Evolutionary conservation across 1,140 invertebrate species (phyloP).

Genomic region (Bombus terrestris): DNA sequence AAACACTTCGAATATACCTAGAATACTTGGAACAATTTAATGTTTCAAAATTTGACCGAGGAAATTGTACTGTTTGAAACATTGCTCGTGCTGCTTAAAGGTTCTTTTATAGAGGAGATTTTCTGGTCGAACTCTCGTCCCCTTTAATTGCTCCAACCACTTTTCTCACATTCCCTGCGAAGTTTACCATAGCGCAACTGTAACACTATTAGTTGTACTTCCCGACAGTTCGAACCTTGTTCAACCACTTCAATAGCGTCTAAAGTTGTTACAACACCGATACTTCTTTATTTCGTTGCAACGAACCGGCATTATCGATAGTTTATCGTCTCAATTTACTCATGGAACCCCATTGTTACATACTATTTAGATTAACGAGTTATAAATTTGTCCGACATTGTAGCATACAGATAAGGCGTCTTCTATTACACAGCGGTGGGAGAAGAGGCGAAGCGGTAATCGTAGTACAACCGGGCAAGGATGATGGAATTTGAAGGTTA

Average conservation of each 20-base stretch:
- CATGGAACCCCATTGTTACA: neutral
- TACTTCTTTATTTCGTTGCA: constrained; percentile 7
- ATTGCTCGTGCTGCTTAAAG: neutral
- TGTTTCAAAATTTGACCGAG: neutral
- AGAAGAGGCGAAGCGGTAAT: too few species aligned
- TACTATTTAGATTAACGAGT: neutral
- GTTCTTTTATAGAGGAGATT: neutral
- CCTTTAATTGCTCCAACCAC: constrained; percentile 8
- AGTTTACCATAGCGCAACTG: neutral
- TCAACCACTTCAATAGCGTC: neutral
- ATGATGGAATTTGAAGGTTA: too few species aligned
- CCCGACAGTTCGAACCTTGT: neutral
- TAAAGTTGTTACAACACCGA: neutral
- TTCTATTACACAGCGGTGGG: neutral
- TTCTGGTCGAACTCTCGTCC: neutral
- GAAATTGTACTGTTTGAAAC: neutral
- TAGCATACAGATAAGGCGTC: neutral
- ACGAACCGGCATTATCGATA: neutral
- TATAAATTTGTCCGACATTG: neutral
- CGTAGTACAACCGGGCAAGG: too few species aligned
- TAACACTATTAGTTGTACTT: constrained; percentile 1
- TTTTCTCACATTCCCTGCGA: neutral
- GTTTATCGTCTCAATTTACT: neutral
- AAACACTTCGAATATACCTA: neutral
- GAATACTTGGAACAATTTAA: neutral